These are phyloP conservation scores for Drosophila cognata DNA, from an alignment of 2,888 invertebrate genomes.

Conservation along the genomic window DNA sequence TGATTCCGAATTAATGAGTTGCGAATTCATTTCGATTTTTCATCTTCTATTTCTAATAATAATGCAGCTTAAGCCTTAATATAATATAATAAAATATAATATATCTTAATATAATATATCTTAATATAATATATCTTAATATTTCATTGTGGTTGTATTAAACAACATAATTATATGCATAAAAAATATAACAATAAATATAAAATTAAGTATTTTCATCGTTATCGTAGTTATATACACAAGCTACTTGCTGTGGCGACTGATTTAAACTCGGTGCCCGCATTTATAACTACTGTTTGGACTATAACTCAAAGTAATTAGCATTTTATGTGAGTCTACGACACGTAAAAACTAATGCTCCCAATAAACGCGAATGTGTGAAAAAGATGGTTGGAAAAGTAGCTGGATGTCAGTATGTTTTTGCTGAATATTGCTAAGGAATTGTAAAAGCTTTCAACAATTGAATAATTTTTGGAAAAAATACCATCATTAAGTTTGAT, in stretches of 20 bases:
- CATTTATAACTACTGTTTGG: not conserved
- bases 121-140: not conserved
- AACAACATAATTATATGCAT: too few relatives aligned
- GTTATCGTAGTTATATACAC: not conserved
- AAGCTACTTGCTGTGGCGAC: not conserved
- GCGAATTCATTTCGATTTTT: slow-evolving; percentile 1
- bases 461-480: not conserved
- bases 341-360: not conserved
- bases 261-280: not conserved
- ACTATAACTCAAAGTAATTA: not conserved
- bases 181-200: too few relatives aligned
- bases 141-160: not conserved
- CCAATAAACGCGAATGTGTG: not conserved
- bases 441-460: not conserved
- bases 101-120: not conserved
- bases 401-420: not conserved
- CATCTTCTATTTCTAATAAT: not conserved
- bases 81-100: not conserved
- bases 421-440: not conserved
- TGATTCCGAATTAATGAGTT: not conserved
- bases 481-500: not conserved
- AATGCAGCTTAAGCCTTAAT: not conserved
- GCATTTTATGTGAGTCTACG: not conserved
- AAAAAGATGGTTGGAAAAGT: not conserved
- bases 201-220: not conserved